Base-by-base conservation (phyloP, 2,113 vertebrate genomes). In the Sarotherodon lohbergeri region DNA sequence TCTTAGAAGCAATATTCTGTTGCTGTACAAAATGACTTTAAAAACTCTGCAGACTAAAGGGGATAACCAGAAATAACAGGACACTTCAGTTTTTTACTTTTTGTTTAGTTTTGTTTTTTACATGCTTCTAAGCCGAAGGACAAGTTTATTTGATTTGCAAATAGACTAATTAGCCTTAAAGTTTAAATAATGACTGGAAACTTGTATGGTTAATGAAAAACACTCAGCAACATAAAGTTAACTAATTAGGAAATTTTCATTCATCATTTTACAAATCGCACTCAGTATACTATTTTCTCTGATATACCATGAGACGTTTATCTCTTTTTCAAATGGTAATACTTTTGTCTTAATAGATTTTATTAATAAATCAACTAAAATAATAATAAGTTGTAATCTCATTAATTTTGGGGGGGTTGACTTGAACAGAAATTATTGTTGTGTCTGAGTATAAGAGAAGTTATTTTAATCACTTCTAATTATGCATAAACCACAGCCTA, bases 61-160 rank as follows among this genome's bases (percentile, higher is more conserved):
- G 16, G 29, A 63, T 63, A 5, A 36, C 9, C 9, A 63, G 59
- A 4, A 36, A 11, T 12, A 36, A 66, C 4, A 22, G 7, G 2
- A 41, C 0, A 9, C 11, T 39, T 68, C 19, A 14, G 0, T 1
- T 63, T 63, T 36, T n/a, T 66, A 36, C 2, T 9, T n/a, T 71
- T 9, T 43, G 0, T 41, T 68, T 41, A 12, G 9, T 43, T 24
- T 71, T 24, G 3, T 3, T 24, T 4, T 68, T 41, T 41, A 68
- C 36, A 14, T 68, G n/a, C 1, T 68, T 68, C 12, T 39, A 39
- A 2, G 9, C 12, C 0, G 0, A 68, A 29, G 13, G 22, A 39
- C 39, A 73, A 4, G 22, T 9, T 1, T 7, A 24, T 71, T 2
- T 43, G n/a, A 43, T 73, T 46, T 27, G 63, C 2, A 68, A 22